Percentiles rank a stretch among this genome's conserved stretches.
Conservation (phyloP, 2,797 vertebrate genomes). For the Adrianichthys oophorus region DNA sequence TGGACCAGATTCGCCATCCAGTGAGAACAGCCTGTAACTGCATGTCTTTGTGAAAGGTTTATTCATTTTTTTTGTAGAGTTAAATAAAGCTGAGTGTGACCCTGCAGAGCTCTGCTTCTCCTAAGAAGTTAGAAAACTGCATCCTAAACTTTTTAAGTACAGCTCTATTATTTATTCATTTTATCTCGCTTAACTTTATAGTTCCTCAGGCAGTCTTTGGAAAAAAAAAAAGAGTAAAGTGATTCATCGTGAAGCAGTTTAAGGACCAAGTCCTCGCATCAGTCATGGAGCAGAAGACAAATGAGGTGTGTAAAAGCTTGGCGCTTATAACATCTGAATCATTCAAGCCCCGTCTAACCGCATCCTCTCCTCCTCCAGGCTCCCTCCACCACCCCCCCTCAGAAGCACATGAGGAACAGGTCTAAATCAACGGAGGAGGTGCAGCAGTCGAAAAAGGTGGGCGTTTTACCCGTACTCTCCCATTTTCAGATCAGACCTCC, state of each 20-base stretch:
- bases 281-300: slow-evolving; percentile 77
- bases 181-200: slow-evolving; percentile 11
- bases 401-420: slow-evolving; percentile 83
- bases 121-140: background rate
- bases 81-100: background rate
- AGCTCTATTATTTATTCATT: background rate
- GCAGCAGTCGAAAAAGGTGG: slow-evolving; percentile 83
- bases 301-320: slow-evolving; percentile 42
- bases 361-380: slow-evolving; percentile 41
- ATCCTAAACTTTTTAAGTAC: too few relatives aligned
- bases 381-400: slow-evolving; percentile 77
- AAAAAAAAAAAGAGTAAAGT: slow-evolving; percentile 3
- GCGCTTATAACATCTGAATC: background rate
- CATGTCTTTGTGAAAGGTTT: slow-evolving; percentile 2
- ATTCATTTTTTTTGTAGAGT: too few relatives aligned
- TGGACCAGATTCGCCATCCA: slow-evolving; percentile 46
- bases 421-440: slow-evolving; percentile 87
- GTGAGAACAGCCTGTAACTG: slow-evolving; percentile 35
- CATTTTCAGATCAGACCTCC: background rate
- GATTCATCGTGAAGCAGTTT: slow-evolving; percentile 13
- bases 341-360: background rate
- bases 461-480: background rate
- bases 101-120: background rate
- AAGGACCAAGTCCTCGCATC: slow-evolving; percentile 13
- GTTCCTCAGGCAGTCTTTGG: slow-evolving; percentile 2